Conservation (phyloP, 2,888 invertebrate genomes). For the Maniola hyperantus region DNA sequence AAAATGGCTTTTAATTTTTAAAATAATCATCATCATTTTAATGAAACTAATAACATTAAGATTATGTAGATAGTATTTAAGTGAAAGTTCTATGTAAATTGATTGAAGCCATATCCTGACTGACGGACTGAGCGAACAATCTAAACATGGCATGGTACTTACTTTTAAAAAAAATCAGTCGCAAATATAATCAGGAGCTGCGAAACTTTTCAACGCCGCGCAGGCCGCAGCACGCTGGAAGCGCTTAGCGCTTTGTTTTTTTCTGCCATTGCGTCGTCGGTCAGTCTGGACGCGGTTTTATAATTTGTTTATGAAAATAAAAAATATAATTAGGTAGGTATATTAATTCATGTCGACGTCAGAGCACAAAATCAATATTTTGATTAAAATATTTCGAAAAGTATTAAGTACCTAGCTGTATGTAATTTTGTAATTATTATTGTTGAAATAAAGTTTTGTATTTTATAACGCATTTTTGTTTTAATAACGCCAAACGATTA, state of each 20-base stretch:
- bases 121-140: background rate
- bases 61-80: constrained; percentile 21
- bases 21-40: constrained; percentile 1
- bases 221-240: too few species aligned
- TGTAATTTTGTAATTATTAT: constrained; percentile 63
- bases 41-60: background rate
- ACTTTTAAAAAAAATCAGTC: background rate
- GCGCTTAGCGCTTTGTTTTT: too few species aligned
- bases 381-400: constrained; percentile 29
- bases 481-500: constrained; percentile 4
- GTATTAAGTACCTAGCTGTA: constrained; percentile 28
- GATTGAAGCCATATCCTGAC: background rate
- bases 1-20: background rate
- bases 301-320: background rate
- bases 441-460: constrained; percentile 72
- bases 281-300: background rate
- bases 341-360: constrained; percentile 36
- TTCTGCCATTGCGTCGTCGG: background rate
- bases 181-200: background rate
- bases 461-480: constrained; percentile 23
- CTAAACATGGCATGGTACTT: background rate
- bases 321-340: constrained; percentile 21
- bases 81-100: background rate
- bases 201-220: background rate
- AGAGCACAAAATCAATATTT: constrained; percentile 38